Percentiles rank a stretch among this genome's conserved stretches.
These are phyloP conservation scores for Leptinotarsa tumamoca DNA, from an alignment of 2,888 invertebrate species.

Conservation along the genomic window DNA sequence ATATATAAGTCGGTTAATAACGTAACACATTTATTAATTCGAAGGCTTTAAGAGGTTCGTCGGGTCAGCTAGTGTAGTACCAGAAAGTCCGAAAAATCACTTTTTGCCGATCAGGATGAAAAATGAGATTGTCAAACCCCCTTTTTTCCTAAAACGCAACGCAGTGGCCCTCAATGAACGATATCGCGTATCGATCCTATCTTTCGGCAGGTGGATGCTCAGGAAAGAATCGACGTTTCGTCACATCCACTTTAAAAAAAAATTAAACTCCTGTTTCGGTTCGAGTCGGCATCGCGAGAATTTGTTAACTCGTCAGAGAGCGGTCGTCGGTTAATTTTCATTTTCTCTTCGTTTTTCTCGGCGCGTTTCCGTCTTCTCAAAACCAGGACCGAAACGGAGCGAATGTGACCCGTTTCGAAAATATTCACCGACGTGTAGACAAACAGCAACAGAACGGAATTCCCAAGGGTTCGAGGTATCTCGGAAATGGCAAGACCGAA, in stretches of 20 bases:
- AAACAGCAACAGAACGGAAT: no score
- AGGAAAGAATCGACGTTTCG: conserved; percentile 32
- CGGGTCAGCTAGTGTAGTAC: no score
- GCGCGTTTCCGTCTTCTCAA: conserved; percentile 1
- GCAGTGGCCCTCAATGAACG: background rate
- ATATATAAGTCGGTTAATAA: no score
- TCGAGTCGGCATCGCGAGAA: conserved; percentile 20
- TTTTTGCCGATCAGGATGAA: no score
- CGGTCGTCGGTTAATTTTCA: conserved; percentile 14
- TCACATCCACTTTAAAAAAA: conserved; percentile 43
- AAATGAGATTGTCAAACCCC: no score
- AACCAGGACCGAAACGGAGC: background rate
- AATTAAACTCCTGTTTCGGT: conserved; percentile 32
- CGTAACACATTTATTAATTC: no score
- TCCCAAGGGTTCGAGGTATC: no score
- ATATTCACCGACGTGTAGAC: no score
- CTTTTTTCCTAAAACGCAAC: background rate
- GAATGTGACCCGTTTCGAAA: no score
- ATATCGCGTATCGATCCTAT: conserved; percentile 30
- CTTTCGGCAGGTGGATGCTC: background rate
- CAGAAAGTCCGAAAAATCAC: no score
- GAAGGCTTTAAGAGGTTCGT: no score
- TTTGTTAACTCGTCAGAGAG: conserved; percentile 24
- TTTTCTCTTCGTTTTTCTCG: conserved; percentile 7
- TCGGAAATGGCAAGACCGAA: no score